phyloP scores from a whole-genome alignment of 2,113 vertebrate species.

The Phoenicopterus ruber region DNA sequence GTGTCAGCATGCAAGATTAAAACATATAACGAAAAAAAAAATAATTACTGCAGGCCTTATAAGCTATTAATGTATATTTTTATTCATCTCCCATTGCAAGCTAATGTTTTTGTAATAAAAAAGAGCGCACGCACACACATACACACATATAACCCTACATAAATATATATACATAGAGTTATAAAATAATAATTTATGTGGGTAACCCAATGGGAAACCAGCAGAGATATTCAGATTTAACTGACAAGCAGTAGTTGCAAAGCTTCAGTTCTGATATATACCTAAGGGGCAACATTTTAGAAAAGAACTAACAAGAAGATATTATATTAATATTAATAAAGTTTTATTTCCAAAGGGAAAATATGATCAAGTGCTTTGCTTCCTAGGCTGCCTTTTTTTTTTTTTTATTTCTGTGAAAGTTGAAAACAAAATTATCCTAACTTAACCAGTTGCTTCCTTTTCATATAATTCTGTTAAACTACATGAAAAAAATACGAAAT shows the following conservation, averaged over 20 bases:
- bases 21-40: neutral
- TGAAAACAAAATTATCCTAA: neutral
- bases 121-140: neutral
- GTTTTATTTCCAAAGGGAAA: slow-evolving; percentile 36
- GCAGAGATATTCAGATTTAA: neutral
- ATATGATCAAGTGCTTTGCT: neutral
- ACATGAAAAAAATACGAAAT: neutral
- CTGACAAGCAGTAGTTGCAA: neutral
- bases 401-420: neutral
- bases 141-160: neutral
- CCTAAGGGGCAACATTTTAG: slow-evolving; percentile 23
- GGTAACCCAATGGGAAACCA: neutral
- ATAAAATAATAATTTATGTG: slow-evolving; percentile 8
- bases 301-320: slow-evolving; percentile 44
- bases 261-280: slow-evolving; percentile 4
- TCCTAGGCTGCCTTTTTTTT: neutral
- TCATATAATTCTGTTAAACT: neutral
- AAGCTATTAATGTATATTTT: neutral
- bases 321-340: slow-evolving; percentile 53
- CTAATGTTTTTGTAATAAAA: neutral
- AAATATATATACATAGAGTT: neutral
- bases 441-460: neutral
- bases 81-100: neutral
- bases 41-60: neutral
- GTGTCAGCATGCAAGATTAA: neutral